Evolutionary conservation across 2,888 invertebrate genomes (phyloP).

Genomic region (Chymomyza fuscimana): DNA sequence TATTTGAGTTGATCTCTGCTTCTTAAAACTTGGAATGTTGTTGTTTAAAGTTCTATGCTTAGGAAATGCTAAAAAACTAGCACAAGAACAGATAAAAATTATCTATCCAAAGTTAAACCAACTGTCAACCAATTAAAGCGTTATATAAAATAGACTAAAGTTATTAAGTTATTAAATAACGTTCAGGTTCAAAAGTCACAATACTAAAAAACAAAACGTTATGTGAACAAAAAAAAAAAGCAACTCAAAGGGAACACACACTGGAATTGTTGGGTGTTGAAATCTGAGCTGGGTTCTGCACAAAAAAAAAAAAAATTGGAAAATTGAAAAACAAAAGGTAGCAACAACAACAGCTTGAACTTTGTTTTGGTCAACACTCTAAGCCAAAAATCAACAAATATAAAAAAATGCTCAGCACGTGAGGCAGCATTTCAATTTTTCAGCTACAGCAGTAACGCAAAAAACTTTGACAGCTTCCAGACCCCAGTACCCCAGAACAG

Average conservation of each 20-base stretch:
- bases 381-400: slow-evolving; percentile 73
- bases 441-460: slow-evolving; percentile 47
- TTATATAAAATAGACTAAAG: slow-evolving; percentile 52
- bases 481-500: not conserved
- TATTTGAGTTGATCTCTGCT: too few species aligned
- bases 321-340: slow-evolving; percentile 66
- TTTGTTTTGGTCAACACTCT: slow-evolving; percentile 73
- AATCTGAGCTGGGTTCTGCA: not conserved
- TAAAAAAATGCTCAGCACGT: slow-evolving; percentile 62
- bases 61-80: too few species aligned
- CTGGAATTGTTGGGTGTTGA: not conserved
- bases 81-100: too few species aligned
- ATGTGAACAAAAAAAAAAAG: slow-evolving; percentile 8
- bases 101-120: not conserved
- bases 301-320: not conserved
- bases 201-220: slow-evolving; percentile 33
- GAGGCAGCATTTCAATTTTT: slow-evolving; percentile 73
- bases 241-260: not conserved
- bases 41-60: too few species aligned
- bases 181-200: slow-evolving; percentile 42
- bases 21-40: too few species aligned
- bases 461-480: slow-evolving; percentile 55
- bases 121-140: slow-evolving; percentile 60
- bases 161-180: slow-evolving; percentile 69
- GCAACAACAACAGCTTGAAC: slow-evolving; percentile 56